phyloP scores from a whole-genome alignment of 2,113 vertebrate genomes.

The Saimiri boliviensis region DNA sequence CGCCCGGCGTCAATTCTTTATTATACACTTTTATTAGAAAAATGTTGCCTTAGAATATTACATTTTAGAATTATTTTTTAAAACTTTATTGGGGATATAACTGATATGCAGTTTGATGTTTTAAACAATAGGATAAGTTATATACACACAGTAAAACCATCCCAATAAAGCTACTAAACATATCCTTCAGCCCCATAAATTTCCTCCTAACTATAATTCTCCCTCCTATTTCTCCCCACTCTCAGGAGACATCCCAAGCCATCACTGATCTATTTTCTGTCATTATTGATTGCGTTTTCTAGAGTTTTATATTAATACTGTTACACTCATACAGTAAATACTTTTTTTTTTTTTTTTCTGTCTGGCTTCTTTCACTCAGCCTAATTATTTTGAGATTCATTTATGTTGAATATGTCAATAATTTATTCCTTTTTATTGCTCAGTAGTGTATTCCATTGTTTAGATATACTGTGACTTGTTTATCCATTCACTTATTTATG shows the following conservation, averaged over 20 bases:
- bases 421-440: conserved; percentile 32
- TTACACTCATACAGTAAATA: not conserved
- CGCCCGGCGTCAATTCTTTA: not conserved
- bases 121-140: not conserved
- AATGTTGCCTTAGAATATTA: not conserved
- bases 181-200: not conserved
- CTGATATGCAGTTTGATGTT: not conserved
- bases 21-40: not conserved
- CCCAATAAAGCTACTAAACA: not conserved
- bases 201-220: not conserved
- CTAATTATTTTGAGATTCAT: conserved; percentile 3
- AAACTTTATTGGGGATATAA: not conserved
- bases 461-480: not conserved
- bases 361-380: not conserved
- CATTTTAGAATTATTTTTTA: conserved; percentile 3
- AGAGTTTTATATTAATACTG: not conserved
- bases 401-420: not conserved
- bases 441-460: not conserved
- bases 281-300: not conserved
- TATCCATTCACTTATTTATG: not conserved
- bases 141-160: not conserved
- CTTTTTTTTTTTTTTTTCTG: not conserved
- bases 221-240: not conserved
- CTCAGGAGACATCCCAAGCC: not conserved
- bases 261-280: not conserved